Conservation (phyloP, 2,888 invertebrate species). For the Tineola bisselliella region DNA sequence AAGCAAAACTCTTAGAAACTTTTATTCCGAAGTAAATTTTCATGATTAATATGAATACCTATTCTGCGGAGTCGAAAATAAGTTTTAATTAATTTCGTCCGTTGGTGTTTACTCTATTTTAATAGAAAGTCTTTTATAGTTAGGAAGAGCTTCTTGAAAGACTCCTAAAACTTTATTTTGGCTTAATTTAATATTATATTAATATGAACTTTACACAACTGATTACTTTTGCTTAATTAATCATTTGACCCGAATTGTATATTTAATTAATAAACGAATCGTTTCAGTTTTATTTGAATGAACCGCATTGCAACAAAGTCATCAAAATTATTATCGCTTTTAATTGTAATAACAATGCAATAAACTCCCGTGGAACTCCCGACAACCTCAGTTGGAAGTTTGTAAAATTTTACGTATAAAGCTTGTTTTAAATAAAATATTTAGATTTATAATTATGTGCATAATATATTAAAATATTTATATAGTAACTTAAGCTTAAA, state of each 20-base stretch:
- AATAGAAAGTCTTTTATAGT: background rate
- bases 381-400: background rate
- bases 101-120: background rate
- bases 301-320: too few species aligned
- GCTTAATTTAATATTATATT: background rate
- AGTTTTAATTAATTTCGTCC: background rate
- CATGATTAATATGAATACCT: background rate
- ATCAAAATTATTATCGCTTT: background rate
- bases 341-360: background rate
- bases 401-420: background rate
- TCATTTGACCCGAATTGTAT: too few species aligned
- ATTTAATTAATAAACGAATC: too few species aligned
- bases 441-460: too few species aligned
- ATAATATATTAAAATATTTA: too few species aligned
- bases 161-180: background rate
- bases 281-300: too few species aligned
- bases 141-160: background rate
- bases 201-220: too few species aligned
- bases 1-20: background rate
- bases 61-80: background rate
- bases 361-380: background rate
- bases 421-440: too few species aligned
- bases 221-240: too few species aligned
- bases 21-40: background rate
- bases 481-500: too few species aligned